Conservation (phyloP, 2,797 vertebrate species). For the Mycteria americana region DNA sequence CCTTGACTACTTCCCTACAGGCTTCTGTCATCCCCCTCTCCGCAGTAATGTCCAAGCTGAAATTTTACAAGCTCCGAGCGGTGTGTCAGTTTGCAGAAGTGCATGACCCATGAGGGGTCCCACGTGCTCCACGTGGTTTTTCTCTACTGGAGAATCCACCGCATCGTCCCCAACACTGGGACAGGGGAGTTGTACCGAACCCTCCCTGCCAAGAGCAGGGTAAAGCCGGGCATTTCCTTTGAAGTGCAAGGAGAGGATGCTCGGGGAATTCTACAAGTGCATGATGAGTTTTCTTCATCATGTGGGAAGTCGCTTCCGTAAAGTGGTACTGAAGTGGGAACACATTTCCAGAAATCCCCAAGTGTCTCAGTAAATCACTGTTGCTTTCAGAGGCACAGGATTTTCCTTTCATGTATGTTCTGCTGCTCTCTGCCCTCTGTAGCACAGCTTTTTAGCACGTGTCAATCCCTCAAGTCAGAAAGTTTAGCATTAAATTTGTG, state of each 20-base stretch:
- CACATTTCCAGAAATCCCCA: background rate
- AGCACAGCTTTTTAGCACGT: background rate
- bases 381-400: background rate
- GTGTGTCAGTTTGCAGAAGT: fast-evolving
- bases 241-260: background rate
- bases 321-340: background rate
- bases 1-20: background rate
- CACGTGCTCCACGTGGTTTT: fast-evolving
- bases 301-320: background rate
- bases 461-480: background rate
- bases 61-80: fast-evolving
- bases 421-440: background rate
- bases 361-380: background rate
- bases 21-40: background rate
- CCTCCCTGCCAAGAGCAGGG: too few species aligned
- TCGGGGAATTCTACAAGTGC: background rate
- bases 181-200: fast-evolving
- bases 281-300: fast-evolving
- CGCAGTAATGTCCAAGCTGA: background rate
- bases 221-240: background rate
- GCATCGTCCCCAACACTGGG: fast-evolving
- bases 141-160: background rate
- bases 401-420: background rate
- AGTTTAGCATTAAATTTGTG: background rate
- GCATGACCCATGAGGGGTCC: fast-evolving